Evolutionary conservation across 2,888 invertebrate species (phyloP), one percentile per base, ranked within the genome.

Genomic region (Nowickia ferox): DNA sequence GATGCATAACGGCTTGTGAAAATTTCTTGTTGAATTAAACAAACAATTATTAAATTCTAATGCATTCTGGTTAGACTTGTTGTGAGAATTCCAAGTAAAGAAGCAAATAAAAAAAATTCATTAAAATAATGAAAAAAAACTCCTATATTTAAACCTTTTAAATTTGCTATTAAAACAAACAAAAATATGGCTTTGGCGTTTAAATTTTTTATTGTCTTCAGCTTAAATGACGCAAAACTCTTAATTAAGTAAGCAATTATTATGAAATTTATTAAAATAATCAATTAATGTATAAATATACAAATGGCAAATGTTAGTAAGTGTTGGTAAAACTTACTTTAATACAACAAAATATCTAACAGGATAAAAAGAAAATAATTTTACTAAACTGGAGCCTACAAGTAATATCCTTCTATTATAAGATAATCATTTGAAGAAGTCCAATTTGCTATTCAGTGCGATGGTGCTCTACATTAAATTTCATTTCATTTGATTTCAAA

Each of bases 11-110:
- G 30, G 6, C 30, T 30, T 30, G 30, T 30, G 30, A 30, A 30
- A 30, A 15, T 42, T 63, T 63, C 5, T 46, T 8, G 30, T 1
- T 46, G 4, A 65, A 19, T 55, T 40, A 55, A 69, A 42, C 38
- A 46, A 9, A 30, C 38, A 57, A 19, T 61, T 38, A 46, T 38
- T 44, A 44, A 38, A 53, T 61, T 78, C 17, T 15, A 3, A 51
- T 53, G 42, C 48, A 10, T 85, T 81, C 84, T 72, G 63, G 84
- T 69, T 72, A 59, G 69, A 75, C 84, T 55, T 69, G 84, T 81
- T 81, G 9, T 69, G 38, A 19, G 40, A 77, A 51, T 57, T 76
- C 17, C 19, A 19, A 61, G 15, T 59, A 17, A 42, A 11, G 19
- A 55, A 11, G 15, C 9, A 61, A 65, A 72, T 30, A 15, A 15